Conservation (phyloP, 2,113 vertebrate genomes). For the Xenopus laevis region DNA sequence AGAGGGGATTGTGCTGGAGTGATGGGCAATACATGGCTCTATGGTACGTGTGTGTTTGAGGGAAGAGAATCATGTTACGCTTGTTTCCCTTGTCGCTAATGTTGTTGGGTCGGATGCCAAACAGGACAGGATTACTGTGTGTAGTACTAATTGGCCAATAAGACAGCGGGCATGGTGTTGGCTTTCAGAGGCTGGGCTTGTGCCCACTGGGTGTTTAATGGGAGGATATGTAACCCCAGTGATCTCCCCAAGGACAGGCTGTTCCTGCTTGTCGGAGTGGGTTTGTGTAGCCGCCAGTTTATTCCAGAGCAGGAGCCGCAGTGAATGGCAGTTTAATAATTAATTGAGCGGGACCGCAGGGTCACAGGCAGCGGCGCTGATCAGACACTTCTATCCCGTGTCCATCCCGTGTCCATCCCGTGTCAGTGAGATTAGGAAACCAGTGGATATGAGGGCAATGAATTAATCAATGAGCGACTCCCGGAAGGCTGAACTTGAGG, state of each 20-base stretch:
- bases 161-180: too few species aligned
- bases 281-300: too few species aligned
- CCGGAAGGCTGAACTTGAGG: slow-evolving; percentile 56
- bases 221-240: not conserved
- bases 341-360: slow-evolving; percentile 55
- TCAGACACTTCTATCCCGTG: slow-evolving; percentile 45
- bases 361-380: slow-evolving; percentile 55
- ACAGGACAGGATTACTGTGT: not conserved
- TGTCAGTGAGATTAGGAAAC: slow-evolving; percentile 55
- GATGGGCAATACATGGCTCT: not conserved
- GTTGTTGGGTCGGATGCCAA: not conserved
- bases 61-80: not conserved
- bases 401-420: too few species aligned
- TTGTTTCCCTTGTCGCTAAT: slow-evolving; percentile 17
- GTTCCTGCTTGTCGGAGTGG: too few species aligned
- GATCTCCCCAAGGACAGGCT: slow-evolving; percentile 16
- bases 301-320: slow-evolving; percentile 12
- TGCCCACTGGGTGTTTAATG: too few species aligned
- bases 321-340: slow-evolving; percentile 34
- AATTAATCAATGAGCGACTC: slow-evolving; percentile 58
- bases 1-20: too few species aligned
- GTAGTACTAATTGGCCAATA: slow-evolving; percentile 47
- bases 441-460: slow-evolving; percentile 61
- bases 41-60: not conserved
- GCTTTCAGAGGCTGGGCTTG: too few species aligned